Conservation (phyloP, 64 coral and sea anemone species). For the Montipora efflorescens region DNA sequence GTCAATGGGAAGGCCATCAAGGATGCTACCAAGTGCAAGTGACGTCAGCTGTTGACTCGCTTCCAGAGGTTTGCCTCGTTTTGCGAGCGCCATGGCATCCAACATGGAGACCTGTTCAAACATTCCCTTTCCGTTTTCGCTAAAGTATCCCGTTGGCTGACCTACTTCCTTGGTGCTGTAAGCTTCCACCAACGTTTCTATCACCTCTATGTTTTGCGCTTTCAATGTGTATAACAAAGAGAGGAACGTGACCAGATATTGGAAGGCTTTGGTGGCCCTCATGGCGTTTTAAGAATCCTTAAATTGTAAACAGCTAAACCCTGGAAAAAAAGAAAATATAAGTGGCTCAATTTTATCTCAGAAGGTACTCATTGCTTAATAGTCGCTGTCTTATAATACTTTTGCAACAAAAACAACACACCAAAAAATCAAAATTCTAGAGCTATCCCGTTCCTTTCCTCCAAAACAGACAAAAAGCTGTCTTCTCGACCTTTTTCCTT, state of each 20-base stretch:
- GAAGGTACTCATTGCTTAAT: too few relatives aligned
- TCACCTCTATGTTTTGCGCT: neutral
- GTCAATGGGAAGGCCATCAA: neutral
- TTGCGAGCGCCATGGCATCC: conserved; percentile 37
- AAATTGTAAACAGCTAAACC: neutral
- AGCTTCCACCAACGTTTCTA: neutral
- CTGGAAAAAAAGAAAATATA: neutral
- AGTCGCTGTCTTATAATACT: too few relatives aligned
- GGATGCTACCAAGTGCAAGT: conserved; percentile 13
- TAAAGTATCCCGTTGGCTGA: conserved; percentile 1
- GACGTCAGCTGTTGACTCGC: conserved; percentile 9
- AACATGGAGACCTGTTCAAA: conserved; percentile 53
- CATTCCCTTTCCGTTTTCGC: conserved; percentile 20
- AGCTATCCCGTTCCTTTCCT: too few relatives aligned
- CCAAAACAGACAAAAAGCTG: too few relatives aligned
- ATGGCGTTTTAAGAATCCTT: neutral
- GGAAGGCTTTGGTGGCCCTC: neutral
- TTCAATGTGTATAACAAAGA: neutral
- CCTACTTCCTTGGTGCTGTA: neutral
- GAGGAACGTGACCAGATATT: neutral
- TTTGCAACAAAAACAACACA: too few relatives aligned
- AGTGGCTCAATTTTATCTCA: too few relatives aligned
- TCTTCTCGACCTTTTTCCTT: too few relatives aligned
- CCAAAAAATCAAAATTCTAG: too few relatives aligned
- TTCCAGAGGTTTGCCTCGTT: neutral